Evolutionary conservation across 2,888 invertebrate species (phyloP).

Genomic region (Beris morrisii): DNA sequence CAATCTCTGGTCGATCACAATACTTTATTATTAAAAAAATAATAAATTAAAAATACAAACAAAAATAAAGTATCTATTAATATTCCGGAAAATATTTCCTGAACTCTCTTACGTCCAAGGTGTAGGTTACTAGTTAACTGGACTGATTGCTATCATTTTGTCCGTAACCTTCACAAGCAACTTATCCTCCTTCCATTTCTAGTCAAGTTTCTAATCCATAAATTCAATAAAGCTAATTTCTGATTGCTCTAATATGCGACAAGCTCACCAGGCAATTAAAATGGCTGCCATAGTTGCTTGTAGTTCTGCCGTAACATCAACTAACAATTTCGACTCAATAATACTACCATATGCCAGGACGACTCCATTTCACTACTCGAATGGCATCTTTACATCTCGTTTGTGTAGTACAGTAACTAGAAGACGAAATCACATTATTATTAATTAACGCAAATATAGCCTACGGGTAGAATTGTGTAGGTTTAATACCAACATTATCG

Average conservation of each 20-base stretch:
- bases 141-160: too few species aligned
- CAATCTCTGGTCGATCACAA: too few species aligned
- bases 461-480: background rate
- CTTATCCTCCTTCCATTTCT: too few species aligned
- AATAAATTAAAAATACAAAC: too few species aligned
- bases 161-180: too few species aligned
- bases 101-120: too few species aligned
- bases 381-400: conserved; percentile 3
- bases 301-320: conserved; percentile 27
- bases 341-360: background rate
- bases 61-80: too few species aligned
- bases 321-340: conserved; percentile 8
- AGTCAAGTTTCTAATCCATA: conserved; percentile 20
- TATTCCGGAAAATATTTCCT: too few species aligned
- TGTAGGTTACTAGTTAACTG: too few species aligned
- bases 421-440: conserved; percentile 35
- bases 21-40: too few species aligned
- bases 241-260: conserved; percentile 22
- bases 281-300: conserved; percentile 35
- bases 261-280: conserved; percentile 33
- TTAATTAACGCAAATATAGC: conserved; percentile 37
- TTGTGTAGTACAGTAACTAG: background rate
- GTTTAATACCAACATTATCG: background rate
- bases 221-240: conserved; percentile 36
- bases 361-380: conserved; percentile 13